Percentiles rank a stretch among this genome's conserved stretches.
Evolutionary conservation across 2,113 vertebrate genomes (phyloP).

Genomic region (Antidorcas marsupialis): DNA sequence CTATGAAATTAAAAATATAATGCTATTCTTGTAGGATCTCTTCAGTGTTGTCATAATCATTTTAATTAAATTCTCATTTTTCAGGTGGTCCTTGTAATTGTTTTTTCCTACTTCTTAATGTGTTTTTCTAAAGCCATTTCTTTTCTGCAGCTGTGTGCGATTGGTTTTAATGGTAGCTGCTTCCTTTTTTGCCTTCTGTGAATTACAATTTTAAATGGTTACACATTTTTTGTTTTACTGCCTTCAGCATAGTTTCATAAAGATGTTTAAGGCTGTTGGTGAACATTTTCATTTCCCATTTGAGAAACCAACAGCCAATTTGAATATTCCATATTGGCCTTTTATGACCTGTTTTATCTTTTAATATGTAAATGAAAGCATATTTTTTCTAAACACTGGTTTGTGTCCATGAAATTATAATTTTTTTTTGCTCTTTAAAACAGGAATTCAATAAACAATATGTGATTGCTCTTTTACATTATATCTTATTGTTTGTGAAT

Average conservation of each 20-base stretch:
- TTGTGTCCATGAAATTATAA: slow-evolving; percentile 46
- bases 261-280: slow-evolving; percentile 71
- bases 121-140: slow-evolving; percentile 75
- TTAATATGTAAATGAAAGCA: slow-evolving; percentile 64
- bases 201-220: slow-evolving; percentile 77
- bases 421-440: slow-evolving; percentile 60
- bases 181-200: slow-evolving; percentile 75
- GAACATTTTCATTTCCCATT: slow-evolving; percentile 71
- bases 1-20: slow-evolving; percentile 55
- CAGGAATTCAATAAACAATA: slow-evolving; percentile 53
- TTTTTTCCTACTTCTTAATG: slow-evolving; percentile 75
- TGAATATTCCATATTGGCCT: slow-evolving; percentile 66
- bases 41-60: slow-evolving; percentile 66
- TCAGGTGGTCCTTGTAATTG: slow-evolving; percentile 76
- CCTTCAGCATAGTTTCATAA: slow-evolving; percentile 70
- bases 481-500: slow-evolving; percentile 19
- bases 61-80: slow-evolving; percentile 77
- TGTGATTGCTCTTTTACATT: slow-evolving; percentile 13
- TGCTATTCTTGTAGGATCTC: slow-evolving; percentile 52
- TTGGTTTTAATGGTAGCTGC: slow-evolving; percentile 73
- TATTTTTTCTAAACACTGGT: slow-evolving; percentile 53
- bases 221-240: slow-evolving; percentile 77
- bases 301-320: slow-evolving; percentile 63
- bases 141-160: slow-evolving; percentile 72
- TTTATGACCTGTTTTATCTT: slow-evolving; percentile 64